Evolutionary conservation across 2,113 vertebrate species (phyloP).

Genomic region (Psammodynastes pulverulentus): DNA sequence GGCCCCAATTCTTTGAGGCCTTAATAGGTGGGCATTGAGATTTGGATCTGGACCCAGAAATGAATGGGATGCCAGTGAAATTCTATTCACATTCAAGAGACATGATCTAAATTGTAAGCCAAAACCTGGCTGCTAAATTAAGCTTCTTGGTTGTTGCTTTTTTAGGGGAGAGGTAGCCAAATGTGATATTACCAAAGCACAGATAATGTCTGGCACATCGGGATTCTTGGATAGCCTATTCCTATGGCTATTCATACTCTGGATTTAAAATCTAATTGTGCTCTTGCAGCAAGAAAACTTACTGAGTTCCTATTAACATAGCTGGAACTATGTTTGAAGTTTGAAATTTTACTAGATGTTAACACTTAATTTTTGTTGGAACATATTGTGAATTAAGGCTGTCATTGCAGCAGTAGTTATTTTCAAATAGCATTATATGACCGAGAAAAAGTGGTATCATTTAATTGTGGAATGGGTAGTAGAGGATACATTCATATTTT

Average conservation of each 20-base stretch:
- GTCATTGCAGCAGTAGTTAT: neutral
- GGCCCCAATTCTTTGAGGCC: neutral
- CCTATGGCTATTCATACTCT: neutral
- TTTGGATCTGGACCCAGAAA: neutral
- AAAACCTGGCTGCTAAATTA: neutral
- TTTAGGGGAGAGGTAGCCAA: neutral
- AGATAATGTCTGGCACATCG: neutral
- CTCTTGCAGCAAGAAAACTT: neutral
- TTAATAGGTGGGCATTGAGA: neutral
- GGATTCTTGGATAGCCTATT: neutral
- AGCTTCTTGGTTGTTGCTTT: neutral
- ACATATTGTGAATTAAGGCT: neutral
- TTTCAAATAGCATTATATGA: neutral
- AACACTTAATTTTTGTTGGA: neutral
- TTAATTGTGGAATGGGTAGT: neutral
- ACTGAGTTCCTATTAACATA: neutral
- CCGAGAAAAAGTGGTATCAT: neutral
- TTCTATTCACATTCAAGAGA: neutral
- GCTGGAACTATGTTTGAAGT: neutral
- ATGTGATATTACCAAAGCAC: neutral
- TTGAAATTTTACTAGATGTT: neutral
- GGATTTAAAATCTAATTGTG: neutral
- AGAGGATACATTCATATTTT: neutral
- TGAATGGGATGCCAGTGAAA: neutral
- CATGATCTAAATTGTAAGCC: neutral